phyloP scores from a whole-genome alignment of 2,113 vertebrate species.

The Embiotoca jacksoni region DNA sequence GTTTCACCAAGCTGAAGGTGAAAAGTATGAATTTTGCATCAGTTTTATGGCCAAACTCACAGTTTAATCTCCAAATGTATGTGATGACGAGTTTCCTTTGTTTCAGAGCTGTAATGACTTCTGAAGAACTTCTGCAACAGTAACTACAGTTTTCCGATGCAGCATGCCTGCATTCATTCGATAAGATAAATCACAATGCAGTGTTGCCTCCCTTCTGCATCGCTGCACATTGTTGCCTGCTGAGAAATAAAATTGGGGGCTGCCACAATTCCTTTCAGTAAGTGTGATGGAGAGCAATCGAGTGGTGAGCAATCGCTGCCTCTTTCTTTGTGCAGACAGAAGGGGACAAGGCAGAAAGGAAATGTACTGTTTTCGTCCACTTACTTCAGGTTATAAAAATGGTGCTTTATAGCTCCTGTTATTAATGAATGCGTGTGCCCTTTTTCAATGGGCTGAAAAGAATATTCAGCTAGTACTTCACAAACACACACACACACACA shows the following conservation, averaged over 20 bases:
- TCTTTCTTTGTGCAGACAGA: constrained; percentile 26
- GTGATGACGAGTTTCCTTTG: neutral
- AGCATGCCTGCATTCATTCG: constrained; percentile 4
- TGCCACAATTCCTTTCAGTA: constrained; percentile 53
- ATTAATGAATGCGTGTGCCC: constrained; percentile 42
- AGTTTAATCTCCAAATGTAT: neutral
- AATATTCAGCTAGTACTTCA: constrained; percentile 47
- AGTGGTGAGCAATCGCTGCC: constrained; percentile 47
- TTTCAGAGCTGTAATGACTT: constrained; percentile 6
- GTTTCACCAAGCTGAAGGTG: too few relatives aligned
- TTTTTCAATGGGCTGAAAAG: constrained; percentile 40
- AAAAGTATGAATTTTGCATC: neutral
- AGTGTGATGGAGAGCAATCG: constrained; percentile 54
- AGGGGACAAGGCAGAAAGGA: constrained; percentile 27
- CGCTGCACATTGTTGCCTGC: constrained; percentile 33
- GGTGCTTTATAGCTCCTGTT: constrained; percentile 42
- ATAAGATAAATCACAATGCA: constrained; percentile 46
- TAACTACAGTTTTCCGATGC: constrained; percentile 20
- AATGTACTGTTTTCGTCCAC: constrained; percentile 38
- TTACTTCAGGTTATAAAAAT: constrained; percentile 41
- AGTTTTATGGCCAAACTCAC: neutral
- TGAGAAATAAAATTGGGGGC: constrained; percentile 10
- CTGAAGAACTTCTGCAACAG: constrained; percentile 22
- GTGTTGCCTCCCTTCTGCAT: constrained; percentile 32
- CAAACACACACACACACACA: neutral